Base-by-base conservation (phyloP, 2,888 invertebrate genomes). In the Linnaemya vulpina region DNA sequence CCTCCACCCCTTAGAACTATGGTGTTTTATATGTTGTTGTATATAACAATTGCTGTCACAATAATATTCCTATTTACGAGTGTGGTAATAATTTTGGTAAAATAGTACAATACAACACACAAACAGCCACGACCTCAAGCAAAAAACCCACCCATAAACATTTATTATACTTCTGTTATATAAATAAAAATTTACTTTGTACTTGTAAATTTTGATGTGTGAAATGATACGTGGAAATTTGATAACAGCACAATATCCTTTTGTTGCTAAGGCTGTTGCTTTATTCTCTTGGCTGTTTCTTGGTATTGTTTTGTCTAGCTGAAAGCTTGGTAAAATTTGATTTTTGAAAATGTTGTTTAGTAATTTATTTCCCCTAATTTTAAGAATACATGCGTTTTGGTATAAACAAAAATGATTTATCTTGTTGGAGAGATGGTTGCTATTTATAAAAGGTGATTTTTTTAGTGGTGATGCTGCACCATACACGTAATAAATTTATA, bases 161-260 rank as follows among this genome's bases (percentile, higher is more conserved):
- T 20, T 43, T 17, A 75, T 20, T n/a, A 22, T 53, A 17, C 25
- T 53, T 38, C 8, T 25, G 11, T 40, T 62, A 46, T 46, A 43
- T 2, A 43, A 11, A 35, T 55, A 46, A 38, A 49, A 49, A 35
- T 73, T 67, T 30, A 53, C n/a, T 10, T 53, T 62, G 43, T 55
- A n/a, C 25, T 58, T 74, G 67, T 62, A 75, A 53, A 68, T 75
- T 75, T 84, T 76, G 63, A 80, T 67, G 76, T 62, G 71, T 80
- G 65, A 73, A 76, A 84, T 84, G 80, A 77, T 62, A 73, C 67
- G 75, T 76, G 62, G 75, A 76, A 79, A 73, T 76, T 76, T 77
- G 1, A 68, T 60, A 46, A 80, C 62, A 62, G 43, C 30, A 49
- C 62, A 46, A 76, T 80, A 67, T 73, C 67, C 46, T 71, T 67